Conservation (phyloP, 2,797 vertebrate species). For the Gallinago solitaria region DNA sequence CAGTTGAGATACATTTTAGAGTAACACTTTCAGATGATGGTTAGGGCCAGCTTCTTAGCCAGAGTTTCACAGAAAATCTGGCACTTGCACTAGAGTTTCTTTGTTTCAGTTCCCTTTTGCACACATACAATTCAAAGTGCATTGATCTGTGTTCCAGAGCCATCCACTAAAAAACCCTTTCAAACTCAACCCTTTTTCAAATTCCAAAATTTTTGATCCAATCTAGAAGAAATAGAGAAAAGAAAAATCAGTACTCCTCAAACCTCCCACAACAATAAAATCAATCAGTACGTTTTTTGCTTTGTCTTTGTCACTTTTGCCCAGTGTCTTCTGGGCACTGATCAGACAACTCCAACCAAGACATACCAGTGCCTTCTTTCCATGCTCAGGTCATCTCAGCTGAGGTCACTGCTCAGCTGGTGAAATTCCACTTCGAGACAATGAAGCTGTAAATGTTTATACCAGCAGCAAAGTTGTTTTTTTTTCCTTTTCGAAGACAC, state of each 20-base stretch:
- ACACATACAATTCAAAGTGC: background rate
- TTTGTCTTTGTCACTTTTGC: background rate
- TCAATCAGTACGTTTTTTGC: background rate
- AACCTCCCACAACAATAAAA: background rate
- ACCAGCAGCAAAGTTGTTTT: background rate
- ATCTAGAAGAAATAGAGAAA: background rate
- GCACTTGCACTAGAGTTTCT: background rate
- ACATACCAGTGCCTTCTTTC: background rate
- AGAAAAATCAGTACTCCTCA: background rate
- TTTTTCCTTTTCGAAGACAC: background rate
- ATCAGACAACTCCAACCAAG: background rate
- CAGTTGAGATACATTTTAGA: background rate
- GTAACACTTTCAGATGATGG: background rate
- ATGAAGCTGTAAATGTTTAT: background rate
- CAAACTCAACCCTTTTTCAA: background rate
- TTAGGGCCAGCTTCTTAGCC: background rate
- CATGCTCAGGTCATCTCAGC: background rate
- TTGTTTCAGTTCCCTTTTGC: background rate
- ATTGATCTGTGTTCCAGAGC: background rate
- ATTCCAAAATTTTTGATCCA: background rate
- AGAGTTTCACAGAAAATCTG: background rate
- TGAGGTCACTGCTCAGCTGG: background rate
- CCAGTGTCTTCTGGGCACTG: background rate
- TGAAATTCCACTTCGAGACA: slow-evolving; percentile 1
- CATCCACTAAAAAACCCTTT: background rate